Evolutionary conservation across 2,888 invertebrate species (phyloP), one percentile per base, ranked within the genome.

Genomic region (Adineta ricciae): DNA sequence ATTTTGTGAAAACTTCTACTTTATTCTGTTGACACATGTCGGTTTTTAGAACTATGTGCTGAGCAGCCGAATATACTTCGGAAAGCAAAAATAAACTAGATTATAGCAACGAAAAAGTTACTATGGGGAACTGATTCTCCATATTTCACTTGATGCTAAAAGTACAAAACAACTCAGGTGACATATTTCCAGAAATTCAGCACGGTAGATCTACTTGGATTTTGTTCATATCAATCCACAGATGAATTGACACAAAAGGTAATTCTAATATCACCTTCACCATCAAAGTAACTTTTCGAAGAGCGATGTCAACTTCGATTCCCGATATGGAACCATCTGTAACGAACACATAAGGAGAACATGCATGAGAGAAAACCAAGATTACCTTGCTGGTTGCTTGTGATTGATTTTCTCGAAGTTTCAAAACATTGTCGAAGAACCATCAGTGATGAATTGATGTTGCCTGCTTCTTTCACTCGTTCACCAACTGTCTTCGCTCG

Each of bases 261-360:
- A 97, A 99, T 98, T 86, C 94, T 93, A 0, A 99, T 96, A 88
- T 94, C 94, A 0, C 98, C 97, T 90, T 96, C 95, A 0, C 97
- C 97, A 90, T 99, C 98, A 90, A 99, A 98, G 91, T 94, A 99
- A 89, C 95, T 97, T 90, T 97, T n/a, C 97, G 90, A 99, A 97
- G 85, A 97, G 92, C 91, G 95, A 95, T 0, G 98, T 99, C 21
- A 99, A 92, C 88, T 96, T 95, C 0, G 95, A 95, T 88, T 98
- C 97, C 46, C 98, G 92, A 90, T 97, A 99, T 0, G 98, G 97
- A 0, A 98, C 95, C 91, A 95, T 93, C 89, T 90, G 86, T 9
- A 87, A 86, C 5, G 2, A n/a, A 9, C 46, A 46, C 5, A 54
- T n/a, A 24, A 9, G 11, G 8, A 46, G 46, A 46, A 8, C 5